Evolutionary conservation across 1,140 invertebrate species (phyloP).

Genomic region (Plutomurus gul): DNA sequence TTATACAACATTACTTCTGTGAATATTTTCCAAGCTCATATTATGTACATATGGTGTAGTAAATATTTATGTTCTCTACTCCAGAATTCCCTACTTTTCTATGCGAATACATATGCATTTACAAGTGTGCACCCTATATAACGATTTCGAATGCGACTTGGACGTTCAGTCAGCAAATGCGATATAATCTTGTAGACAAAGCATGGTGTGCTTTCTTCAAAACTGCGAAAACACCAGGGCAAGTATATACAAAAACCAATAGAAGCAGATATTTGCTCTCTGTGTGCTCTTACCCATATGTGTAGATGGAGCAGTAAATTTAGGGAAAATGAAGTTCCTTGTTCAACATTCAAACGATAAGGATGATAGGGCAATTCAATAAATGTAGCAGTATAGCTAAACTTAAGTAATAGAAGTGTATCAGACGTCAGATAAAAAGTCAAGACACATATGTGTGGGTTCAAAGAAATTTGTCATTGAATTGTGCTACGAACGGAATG

Average conservation of each 20-base stretch:
- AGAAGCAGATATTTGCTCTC: too few relatives aligned
- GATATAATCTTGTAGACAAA: not conserved
- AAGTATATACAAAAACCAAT: not conserved
- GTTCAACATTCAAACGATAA: too few relatives aligned
- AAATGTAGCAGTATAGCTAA: too few relatives aligned
- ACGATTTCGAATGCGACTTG: not conserved
- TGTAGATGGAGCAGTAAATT: not conserved
- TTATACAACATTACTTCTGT: not conserved
- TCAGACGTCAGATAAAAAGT: too few relatives aligned
- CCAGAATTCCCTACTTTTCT: not conserved
- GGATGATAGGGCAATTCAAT: too few relatives aligned
- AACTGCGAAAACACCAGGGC: not conserved
- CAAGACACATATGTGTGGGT: too few relatives aligned
- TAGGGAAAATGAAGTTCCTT: not conserved
- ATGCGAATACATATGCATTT: too few relatives aligned
- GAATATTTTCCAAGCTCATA: not conserved
- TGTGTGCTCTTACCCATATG: not conserved
- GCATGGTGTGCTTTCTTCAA: not conserved
- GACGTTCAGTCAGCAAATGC: not conserved
- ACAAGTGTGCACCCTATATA: too few relatives aligned
- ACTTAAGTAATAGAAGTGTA: too few relatives aligned
- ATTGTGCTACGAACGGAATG: too few relatives aligned
- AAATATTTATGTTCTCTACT: slow-evolving; percentile 17
- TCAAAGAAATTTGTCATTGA: too few relatives aligned
- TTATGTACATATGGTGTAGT: not conserved